Evolutionary conservation across 2,113 vertebrate genomes (phyloP), one percentile per base, ranked within the genome.

Genomic region (Lampris megalopsis): DNA sequence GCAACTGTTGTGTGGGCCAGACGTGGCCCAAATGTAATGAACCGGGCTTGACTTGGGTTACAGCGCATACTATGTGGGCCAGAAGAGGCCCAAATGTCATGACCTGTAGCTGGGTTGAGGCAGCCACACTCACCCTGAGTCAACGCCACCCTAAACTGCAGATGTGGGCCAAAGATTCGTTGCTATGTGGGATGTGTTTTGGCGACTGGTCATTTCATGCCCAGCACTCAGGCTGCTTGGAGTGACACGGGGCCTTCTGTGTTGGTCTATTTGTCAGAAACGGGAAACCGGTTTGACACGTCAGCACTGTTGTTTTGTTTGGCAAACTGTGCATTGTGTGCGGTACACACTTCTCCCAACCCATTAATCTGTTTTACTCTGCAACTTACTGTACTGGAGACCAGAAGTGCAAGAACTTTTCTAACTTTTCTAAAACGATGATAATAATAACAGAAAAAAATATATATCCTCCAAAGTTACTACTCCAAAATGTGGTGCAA

Each of bases 401-500:
- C 72, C 54, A 59, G 40, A 77, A 77, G 70, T 85, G 71, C 50
- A 6, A 68, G 24, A 90, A 91, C 84, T 92, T 88, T 80, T 84
- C 41, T 8, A 92, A 93, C 89, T 92, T 91, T 91, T 91, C 67
- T 66, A n/a, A 64, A 77, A 82, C 24, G 24, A 24, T 24, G 24
- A 24, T 82, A 82, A 87, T 73, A 79, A 72, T 71, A 66, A 73
- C 65, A 77, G 80, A 71, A 80, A 60, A 61, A 64, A 81, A 67
- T 56, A 52, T 38, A 35, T 41, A 77, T 50, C 71, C 75, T 87
- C 76, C 75, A 66, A 84, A 84, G 74, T 74, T 75, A 68, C 83
- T 76, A 72, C 71, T 81, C 69, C 62, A 72, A 75, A 83, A 86
- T 88, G 82, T 87, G 87, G 81, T 87, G 88, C 85, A 87, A 83